These are phyloP conservation scores for Corythoichthys haematopterus DNA, from an alignment of 2,113 vertebrate species.

Conservation along the genomic window DNA sequence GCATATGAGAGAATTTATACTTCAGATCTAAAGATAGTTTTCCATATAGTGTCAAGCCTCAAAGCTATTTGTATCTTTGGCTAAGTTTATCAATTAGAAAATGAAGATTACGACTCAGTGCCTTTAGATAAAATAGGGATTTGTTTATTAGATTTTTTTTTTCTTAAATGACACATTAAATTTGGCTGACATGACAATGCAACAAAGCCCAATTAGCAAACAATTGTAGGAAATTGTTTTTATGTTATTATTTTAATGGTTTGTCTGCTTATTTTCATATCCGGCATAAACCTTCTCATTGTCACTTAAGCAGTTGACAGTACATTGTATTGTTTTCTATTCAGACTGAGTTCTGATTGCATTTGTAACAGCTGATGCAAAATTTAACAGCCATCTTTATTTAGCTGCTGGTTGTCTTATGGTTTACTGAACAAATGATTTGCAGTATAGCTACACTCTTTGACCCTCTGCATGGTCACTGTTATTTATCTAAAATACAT, in stretches of 20 bases:
- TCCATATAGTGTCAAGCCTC: not conserved
- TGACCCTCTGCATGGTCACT: conserved; percentile 43
- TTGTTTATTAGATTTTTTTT: not conserved
- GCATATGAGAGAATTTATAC: not conserved
- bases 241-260: not conserved
- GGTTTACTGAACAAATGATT: conserved; percentile 35
- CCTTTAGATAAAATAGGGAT: conserved; percentile 1
- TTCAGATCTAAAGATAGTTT: not conserved
- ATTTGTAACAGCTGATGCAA: conserved; percentile 29
- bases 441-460: conserved; percentile 49
- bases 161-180: conserved; percentile 1
- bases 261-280: not conserved
- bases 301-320: not conserved
- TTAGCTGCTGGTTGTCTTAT: conserved; percentile 41
- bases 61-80: not conserved
- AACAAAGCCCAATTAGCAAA: not conserved
- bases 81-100: not conserved
- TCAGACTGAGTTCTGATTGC: conserved; percentile 5
- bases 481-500: conserved; percentile 63
- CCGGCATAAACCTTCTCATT: not conserved
- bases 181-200: not conserved
- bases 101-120: not conserved
- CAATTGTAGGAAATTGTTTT: not conserved
- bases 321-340: not conserved
- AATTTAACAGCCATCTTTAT: conserved; percentile 41